Base-by-base conservation (phyloP, 2,797 vertebrate genomes). In the Anas flavirostris region DNA sequence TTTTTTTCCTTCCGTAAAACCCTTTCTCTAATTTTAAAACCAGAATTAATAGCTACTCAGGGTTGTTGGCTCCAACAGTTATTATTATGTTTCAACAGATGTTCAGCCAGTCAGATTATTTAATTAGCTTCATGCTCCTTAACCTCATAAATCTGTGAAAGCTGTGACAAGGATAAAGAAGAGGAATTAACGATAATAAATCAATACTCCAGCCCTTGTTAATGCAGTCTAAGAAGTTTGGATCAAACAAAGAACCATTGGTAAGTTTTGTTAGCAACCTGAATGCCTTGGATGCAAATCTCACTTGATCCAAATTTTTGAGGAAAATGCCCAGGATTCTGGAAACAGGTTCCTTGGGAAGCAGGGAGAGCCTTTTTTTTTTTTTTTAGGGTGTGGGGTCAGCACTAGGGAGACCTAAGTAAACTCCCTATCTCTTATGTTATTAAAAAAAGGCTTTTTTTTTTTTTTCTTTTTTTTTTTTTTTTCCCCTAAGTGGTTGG, bases 51-150 rank as follows among this genome's bases (percentile, higher is more conserved):
- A 83, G 68, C 67, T 84, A 81, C 50, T 88, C 92, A 68, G 60
- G 58, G 94, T 70, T 3, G 13, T 19, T 92, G 83, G 53, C 63
- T 88, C 82, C 82, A 82, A 69, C 83, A 68, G 67, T 94, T 88
- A 78, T 88, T 92, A 77, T 81, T 88, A 58, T 92, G 87, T 93
- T 93, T 92, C 91, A 88, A 93, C 95, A 95, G 91, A 93, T 95
- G 87, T 94, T 95, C 91, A 94, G 26, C 82, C 72, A 95, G 82
- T 96, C 89, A 91, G 86, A 84, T 90, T 93, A 95, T 93, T 96
- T 94, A 94, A 95, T 96, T 93, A 93, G 70, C 82, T 96, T 84
- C 90, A 86, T 77, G 92, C 59, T 93, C 86, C 94, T 94, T 94
- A 90, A 88, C 91, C 82, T 94, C 87, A 90, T 93, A 92, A 88